phyloP scores from a whole-genome alignment of 1,140 invertebrate genomes.

The Leptinotarsa texana region DNA sequence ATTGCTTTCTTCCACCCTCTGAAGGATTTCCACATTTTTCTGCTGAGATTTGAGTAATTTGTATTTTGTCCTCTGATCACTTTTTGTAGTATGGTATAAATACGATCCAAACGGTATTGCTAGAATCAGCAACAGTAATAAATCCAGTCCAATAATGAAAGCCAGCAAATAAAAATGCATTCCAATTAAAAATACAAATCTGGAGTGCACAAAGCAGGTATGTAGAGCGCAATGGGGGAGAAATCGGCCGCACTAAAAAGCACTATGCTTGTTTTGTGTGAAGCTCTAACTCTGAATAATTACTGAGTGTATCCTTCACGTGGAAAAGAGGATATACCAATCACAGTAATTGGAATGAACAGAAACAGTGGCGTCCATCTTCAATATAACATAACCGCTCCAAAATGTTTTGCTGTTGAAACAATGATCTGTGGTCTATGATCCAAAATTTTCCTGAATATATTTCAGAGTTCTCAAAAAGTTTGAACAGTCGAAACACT shows the following conservation, averaged over 20 bases:
- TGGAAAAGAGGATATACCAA: constrained; percentile 13
- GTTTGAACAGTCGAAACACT: background rate
- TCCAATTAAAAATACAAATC: constrained; percentile 19
- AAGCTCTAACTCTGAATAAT: constrained; percentile 11
- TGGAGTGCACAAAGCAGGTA: constrained; percentile 5
- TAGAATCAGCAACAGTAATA: background rate
- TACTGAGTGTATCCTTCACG: constrained; percentile 9
- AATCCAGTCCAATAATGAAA: background rate
- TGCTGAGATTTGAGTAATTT: too few species aligned
- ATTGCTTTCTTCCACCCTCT: too few species aligned
- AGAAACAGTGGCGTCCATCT: background rate
- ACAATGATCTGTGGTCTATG: background rate
- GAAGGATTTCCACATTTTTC: too few species aligned
- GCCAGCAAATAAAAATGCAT: background rate
- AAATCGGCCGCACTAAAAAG: constrained; percentile 8
- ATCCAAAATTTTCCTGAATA: background rate
- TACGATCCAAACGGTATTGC: too few species aligned
- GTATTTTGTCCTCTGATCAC: too few species aligned
- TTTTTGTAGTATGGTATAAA: too few species aligned
- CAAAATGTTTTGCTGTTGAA: background rate
- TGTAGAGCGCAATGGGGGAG: constrained; percentile 5
- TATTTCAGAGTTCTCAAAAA: too few species aligned
- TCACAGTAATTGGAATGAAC: constrained; percentile 11
- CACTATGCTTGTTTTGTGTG: constrained; percentile 12
- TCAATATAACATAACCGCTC: background rate